phyloP scores from a whole-genome alignment of 1,140 invertebrate genomes.

The Sitobion miscanthi region DNA sequence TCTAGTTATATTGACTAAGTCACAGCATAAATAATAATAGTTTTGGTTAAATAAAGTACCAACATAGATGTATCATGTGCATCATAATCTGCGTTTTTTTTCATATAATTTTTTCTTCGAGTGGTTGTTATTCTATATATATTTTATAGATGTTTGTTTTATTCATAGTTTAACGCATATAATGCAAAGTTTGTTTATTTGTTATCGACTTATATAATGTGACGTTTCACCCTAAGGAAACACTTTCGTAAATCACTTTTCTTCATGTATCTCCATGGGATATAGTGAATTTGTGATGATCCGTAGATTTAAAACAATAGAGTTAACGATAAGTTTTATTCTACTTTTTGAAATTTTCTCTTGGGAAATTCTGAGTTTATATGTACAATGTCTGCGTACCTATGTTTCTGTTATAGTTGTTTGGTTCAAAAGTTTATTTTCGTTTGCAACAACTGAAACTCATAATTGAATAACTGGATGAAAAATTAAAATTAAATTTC shows the following conservation, averaged over 20 bases:
- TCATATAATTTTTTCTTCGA: background rate
- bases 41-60: too few species aligned
- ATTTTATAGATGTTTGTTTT: background rate
- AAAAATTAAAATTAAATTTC: background rate
- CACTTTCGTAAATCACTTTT: background rate
- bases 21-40: too few species aligned
- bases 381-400: background rate
- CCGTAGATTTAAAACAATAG: background rate
- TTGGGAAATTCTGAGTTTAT: background rate
- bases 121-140: background rate
- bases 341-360: slow-evolving; percentile 1
- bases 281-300: background rate
- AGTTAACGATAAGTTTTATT: slow-evolving; percentile 16
- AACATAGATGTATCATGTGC: too few species aligned
- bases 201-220: too few species aligned
- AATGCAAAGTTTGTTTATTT: background rate
- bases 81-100: too few species aligned
- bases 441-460: background rate
- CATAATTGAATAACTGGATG: background rate
- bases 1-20: too few species aligned
- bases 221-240: background rate
- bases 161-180: background rate
- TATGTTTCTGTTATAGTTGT: background rate
- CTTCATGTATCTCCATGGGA: background rate
- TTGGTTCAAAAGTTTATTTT: slow-evolving; percentile 7